Evolutionary conservation across 37 sponge, comb jelly and placozoan species (phyloP).

Genomic region (Chondrilla cf. caribensis): DNA sequence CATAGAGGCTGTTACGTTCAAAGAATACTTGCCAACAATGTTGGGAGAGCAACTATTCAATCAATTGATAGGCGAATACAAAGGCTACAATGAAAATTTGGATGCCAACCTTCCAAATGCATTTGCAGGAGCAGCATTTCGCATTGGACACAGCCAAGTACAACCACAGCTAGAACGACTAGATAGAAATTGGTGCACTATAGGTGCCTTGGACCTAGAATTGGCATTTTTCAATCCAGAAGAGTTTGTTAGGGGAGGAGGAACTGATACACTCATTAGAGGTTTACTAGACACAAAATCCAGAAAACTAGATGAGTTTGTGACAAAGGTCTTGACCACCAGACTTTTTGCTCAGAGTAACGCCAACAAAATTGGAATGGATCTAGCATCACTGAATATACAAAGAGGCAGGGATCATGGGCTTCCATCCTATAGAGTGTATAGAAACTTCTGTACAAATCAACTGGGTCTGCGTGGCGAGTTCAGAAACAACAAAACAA

Average conservation of each 20-base stretch:
- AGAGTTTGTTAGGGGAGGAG: conserved; percentile 11
- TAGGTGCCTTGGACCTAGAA: conserved; percentile 5
- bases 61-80: conserved; percentile 45
- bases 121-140: conserved; percentile 85
- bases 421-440: conserved; percentile 32
- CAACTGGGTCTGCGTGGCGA: not conserved
- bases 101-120: conserved; percentile 66
- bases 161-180: conserved; percentile 58
- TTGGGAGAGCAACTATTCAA: conserved; percentile 48
- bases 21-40: conserved; percentile 82
- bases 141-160: conserved; percentile 86
- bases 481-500: not conserved
- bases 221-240: conserved; percentile 55
- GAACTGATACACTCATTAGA: conserved; percentile 53
- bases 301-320: conserved; percentile 28
- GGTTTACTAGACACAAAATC: conserved; percentile 41
- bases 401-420: conserved; percentile 71
- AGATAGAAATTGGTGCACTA: conserved; percentile 30
- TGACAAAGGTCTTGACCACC: conserved; percentile 36
- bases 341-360: conserved; percentile 32
- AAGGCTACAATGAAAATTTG: conserved; percentile 58
- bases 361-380: not conserved
- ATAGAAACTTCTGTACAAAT: not conserved
- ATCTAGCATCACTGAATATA: conserved; percentile 62
- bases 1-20: conserved; percentile 72